Evolutionary conservation across 2,113 vertebrate species (phyloP).

Genomic region (Rhinolophus ferrumequinum): DNA sequence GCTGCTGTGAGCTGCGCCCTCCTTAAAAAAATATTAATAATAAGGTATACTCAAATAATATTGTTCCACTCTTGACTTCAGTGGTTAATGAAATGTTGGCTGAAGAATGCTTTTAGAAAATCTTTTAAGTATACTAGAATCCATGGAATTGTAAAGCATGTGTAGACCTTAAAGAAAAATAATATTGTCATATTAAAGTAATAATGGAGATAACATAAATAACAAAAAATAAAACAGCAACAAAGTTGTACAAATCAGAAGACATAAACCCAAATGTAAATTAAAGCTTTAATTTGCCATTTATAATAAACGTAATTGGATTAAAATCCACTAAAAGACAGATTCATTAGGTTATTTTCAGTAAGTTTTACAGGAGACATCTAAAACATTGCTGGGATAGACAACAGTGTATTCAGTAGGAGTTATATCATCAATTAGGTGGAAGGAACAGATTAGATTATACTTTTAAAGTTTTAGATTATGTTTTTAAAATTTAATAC

Average conservation of each 20-base stretch:
- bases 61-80: not conserved
- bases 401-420: not conserved
- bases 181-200: not conserved
- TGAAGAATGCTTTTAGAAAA: not conserved
- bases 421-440: not conserved
- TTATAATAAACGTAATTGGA: not conserved
- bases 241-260: not conserved
- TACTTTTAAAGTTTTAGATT: not conserved
- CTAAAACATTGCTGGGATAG: not conserved
- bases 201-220: not conserved
- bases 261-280: not conserved
- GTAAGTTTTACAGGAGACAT: not conserved
- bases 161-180: not conserved
- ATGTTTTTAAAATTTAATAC: not conserved
- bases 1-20: too few species aligned
- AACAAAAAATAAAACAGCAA: not conserved
- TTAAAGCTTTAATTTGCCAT: not conserved
- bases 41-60: not conserved
- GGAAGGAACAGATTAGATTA: not conserved
- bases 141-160: not conserved
- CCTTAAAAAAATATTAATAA: too few species aligned
- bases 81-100: not conserved
- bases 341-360: not conserved
- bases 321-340: slow-evolving; percentile 1
- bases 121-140: not conserved